These are phyloP conservation scores for Acanthiza pusilla DNA, from an alignment of 2,797 vertebrate genomes.

Conservation along the genomic window DNA sequence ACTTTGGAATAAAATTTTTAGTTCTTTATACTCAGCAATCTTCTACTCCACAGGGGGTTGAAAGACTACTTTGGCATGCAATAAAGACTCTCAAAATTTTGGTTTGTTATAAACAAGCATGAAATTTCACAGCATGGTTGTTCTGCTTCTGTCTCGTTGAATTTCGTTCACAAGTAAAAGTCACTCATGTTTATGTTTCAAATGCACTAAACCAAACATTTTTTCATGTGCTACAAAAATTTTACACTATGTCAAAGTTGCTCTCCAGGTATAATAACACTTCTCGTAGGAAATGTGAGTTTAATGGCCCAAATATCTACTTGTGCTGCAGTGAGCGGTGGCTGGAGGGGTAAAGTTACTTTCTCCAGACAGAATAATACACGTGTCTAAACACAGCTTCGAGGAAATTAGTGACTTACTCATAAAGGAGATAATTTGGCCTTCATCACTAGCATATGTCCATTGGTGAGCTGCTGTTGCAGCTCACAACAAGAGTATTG, in stretches of 20 bases:
- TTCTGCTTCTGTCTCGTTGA: neutral
- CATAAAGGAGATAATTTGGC: neutral
- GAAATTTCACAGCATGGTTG: neutral
- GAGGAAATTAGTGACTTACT: neutral
- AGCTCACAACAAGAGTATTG: neutral
- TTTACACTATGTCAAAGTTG: neutral
- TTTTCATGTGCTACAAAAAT: neutral
- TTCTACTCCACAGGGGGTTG: neutral
- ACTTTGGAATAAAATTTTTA: neutral
- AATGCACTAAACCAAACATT: neutral
- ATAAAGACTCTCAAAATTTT: neutral
- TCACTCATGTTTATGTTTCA: neutral
- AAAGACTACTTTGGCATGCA: neutral
- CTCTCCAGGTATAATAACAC: neutral
- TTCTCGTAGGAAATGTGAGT: neutral
- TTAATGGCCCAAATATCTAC: neutral
- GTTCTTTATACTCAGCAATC: neutral
- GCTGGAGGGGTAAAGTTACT: neutral
- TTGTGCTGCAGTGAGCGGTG: neutral
- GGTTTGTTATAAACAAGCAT: neutral
- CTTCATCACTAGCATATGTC: neutral
- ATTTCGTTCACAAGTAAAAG: neutral
- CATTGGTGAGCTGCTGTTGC: neutral
- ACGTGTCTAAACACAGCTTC: neutral
- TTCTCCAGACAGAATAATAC: neutral